Conservation (phyloP, 2,113 vertebrate genomes). For the Rhinogobius similis region DNA sequence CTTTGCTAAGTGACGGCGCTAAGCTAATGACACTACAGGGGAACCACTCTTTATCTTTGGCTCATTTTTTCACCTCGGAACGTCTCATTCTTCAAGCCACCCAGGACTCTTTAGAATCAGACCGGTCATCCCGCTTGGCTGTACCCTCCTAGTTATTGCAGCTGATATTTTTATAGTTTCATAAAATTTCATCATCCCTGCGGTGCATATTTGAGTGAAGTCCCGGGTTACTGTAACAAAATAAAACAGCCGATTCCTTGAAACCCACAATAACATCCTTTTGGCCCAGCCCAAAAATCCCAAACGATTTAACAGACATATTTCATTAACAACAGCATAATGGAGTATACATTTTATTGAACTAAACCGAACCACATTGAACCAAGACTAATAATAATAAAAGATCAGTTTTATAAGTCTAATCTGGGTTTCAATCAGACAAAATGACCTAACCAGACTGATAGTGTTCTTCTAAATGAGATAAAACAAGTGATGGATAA, state of each 20-base stretch:
- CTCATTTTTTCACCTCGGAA: neutral
- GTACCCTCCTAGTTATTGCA: neutral
- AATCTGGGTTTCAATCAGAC: no score
- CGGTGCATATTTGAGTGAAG: neutral
- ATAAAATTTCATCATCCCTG: constrained; percentile 37
- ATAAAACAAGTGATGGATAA: no score
- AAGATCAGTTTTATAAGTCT: no score
- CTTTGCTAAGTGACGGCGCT: neutral
- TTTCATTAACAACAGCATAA: neutral
- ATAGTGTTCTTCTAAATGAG: no score
- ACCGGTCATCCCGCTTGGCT: neutral
- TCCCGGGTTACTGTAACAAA: constrained; percentile 9
- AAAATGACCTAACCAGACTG: no score
- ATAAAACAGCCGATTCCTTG: constrained; percentile 9
- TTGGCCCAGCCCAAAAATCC: neutral
- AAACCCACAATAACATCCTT: constrained; percentile 51
- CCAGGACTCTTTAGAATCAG: neutral
- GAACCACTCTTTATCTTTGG: neutral
- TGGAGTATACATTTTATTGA: neutral
- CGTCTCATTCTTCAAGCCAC: neutral
- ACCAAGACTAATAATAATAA: no score
- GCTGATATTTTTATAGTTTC: constrained; percentile 24
- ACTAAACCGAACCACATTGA: no score
- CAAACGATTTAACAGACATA: constrained; percentile 9
- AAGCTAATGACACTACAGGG: constrained; percentile 9